A percentile compares a stretch with the other conserved stretches of the same genome.
phyloP scores from a whole-genome alignment of 2,113 vertebrate species.

The Apteryx owenii region DNA sequence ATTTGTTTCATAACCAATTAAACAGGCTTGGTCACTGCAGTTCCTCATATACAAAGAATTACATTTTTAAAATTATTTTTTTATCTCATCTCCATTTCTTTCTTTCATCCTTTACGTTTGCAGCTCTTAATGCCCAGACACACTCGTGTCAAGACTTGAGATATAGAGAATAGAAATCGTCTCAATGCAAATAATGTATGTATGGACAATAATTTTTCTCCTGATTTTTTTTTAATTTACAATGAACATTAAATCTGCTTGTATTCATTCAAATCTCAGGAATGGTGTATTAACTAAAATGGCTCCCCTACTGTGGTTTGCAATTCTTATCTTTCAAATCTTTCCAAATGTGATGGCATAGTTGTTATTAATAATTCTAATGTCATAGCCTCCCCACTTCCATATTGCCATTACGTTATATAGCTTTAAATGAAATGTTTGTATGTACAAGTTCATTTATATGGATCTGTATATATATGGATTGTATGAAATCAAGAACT shows the following conservation, averaged over 20 bases:
- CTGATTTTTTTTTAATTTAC: background rate
- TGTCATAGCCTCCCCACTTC: background rate
- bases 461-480: background rate
- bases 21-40: background rate
- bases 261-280: background rate
- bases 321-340: background rate
- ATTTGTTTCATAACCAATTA: background rate
- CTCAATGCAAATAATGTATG: background rate
- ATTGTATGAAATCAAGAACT: background rate
- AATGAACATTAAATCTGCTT: background rate
- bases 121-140: background rate
- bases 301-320: background rate
- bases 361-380: background rate
- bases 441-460: too few relatives aligned
- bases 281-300: background rate
- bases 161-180: background rate
- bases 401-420: background rate
- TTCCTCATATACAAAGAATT: background rate
- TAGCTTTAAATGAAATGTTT: background rate
- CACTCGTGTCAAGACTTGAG: background rate
- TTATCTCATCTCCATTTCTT: background rate
- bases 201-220: background rate
- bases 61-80: background rate
- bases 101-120: background rate
- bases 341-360: background rate